Conservation (phyloP, 2,797 vertebrate species). For the Tauraco hartlaubi region DNA sequence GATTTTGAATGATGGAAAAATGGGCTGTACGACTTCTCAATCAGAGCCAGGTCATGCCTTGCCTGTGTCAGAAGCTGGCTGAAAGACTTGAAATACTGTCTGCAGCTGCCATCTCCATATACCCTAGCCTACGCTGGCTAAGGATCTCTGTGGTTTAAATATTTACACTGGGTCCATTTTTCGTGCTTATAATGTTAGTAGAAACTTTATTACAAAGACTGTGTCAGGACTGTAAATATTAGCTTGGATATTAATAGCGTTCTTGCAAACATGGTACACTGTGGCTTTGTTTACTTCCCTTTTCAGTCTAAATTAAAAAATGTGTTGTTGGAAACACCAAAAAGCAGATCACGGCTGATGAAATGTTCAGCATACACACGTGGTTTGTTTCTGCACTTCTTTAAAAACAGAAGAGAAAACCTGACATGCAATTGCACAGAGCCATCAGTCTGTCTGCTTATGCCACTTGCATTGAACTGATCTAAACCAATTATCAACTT, state of each 20-base stretch:
- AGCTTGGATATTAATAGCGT: constrained; percentile 36
- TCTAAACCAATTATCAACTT: background rate
- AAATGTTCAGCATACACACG: background rate
- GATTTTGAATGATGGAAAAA: background rate
- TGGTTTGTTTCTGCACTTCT: background rate
- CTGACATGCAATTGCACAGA: background rate
- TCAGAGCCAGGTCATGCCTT: background rate
- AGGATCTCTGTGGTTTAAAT: constrained; percentile 26
- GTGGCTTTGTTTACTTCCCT: background rate
- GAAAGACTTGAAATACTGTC: background rate
- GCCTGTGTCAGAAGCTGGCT: background rate
- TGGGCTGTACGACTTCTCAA: background rate
- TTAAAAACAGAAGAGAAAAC: background rate
- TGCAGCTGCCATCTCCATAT: background rate
- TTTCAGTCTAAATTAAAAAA: constrained; percentile 44
- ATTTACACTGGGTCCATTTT: constrained; percentile 17
- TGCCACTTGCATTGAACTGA: background rate
- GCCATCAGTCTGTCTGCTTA: background rate
- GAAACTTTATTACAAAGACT: background rate
- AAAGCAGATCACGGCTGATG: background rate
- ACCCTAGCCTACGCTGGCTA: background rate
- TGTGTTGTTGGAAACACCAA: background rate
- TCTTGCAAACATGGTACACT: constrained; percentile 10
- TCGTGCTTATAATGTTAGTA: background rate
- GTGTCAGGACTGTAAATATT: constrained; percentile 48